These are phyloP conservation scores for Drosophila chauvacae DNA, from an alignment of 1,140 invertebrate genomes.

Conservation along the genomic window DNA sequence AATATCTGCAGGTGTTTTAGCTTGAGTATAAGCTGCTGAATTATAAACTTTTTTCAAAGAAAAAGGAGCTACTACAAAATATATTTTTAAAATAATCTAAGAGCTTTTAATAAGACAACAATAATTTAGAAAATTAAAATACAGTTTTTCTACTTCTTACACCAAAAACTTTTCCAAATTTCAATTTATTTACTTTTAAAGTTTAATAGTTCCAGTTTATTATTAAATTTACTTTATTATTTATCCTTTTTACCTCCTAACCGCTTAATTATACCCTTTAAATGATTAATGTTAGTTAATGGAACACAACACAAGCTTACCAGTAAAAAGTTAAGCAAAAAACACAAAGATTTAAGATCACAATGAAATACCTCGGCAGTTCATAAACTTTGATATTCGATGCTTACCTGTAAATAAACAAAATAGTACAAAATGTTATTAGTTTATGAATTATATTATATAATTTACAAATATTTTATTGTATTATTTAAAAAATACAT, in stretches of 20 bases:
- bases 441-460: conserved; percentile 10
- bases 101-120: too few species aligned
- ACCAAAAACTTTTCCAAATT: too few species aligned
- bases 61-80: too few species aligned
- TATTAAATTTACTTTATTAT: not conserved
- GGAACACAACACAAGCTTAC: conserved; percentile 36
- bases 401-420: conserved; percentile 70
- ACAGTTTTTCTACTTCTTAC: too few species aligned
- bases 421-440: conserved; percentile 3
- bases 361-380: conserved; percentile 10
- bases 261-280: not conserved
- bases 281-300: conserved; percentile 29
- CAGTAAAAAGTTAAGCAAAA: conserved; percentile 12
- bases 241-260: not conserved
- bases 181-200: too few species aligned
- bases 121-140: too few species aligned
- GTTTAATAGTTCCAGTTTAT: not conserved
- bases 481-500: not conserved
- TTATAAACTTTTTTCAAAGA: not conserved
- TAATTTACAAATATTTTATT: not conserved
- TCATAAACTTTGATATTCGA: conserved; percentile 7
- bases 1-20: not conserved
- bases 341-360: conserved; percentile 4
- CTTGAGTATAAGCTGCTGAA: not conserved
- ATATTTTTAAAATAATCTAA: too few species aligned